phyloP scores from a whole-genome alignment of 2,113 vertebrate species.

The Leuciscus idus region DNA sequence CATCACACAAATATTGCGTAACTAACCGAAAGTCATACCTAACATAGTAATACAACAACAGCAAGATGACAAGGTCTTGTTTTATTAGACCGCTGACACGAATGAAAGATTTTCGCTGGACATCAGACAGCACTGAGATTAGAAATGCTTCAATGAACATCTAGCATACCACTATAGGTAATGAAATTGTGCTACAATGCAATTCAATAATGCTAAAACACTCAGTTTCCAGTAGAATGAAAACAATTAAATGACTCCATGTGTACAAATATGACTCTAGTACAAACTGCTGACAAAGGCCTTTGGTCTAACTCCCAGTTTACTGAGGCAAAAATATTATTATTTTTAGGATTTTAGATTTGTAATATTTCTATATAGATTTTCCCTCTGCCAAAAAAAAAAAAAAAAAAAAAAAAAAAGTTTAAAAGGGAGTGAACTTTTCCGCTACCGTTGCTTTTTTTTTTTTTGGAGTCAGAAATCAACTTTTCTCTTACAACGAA shows the following conservation, averaged over 20 bases:
- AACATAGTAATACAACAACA: no score
- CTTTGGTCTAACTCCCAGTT: conserved; percentile 12
- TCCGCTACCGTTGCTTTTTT: neutral
- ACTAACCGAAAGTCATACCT: no score
- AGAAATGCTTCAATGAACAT: conserved; percentile 41
- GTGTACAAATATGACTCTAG: conserved; percentile 19
- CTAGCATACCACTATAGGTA: conserved; percentile 18
- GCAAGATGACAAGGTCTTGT: neutral
- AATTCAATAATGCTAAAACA: conserved; percentile 48
- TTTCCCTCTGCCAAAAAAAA: neutral
- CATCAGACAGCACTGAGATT: conserved; percentile 29
- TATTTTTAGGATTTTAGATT: neutral
- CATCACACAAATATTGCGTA: neutral
- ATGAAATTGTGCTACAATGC: conserved; percentile 42
- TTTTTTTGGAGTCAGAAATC: neutral
- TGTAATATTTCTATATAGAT: conserved; percentile 9
- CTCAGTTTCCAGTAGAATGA: conserved; percentile 25
- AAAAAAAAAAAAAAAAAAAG: neutral
- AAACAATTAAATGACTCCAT: conserved; percentile 29
- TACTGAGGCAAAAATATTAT: neutral
- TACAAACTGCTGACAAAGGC: conserved; percentile 33
- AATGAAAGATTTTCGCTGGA: conserved; percentile 9
- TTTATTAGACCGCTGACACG: neutral
- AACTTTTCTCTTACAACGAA: neutral
- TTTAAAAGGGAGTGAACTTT: neutral